Conservation (phyloP, 2,113 vertebrate genomes). For the Platichthys stellatus region DNA sequence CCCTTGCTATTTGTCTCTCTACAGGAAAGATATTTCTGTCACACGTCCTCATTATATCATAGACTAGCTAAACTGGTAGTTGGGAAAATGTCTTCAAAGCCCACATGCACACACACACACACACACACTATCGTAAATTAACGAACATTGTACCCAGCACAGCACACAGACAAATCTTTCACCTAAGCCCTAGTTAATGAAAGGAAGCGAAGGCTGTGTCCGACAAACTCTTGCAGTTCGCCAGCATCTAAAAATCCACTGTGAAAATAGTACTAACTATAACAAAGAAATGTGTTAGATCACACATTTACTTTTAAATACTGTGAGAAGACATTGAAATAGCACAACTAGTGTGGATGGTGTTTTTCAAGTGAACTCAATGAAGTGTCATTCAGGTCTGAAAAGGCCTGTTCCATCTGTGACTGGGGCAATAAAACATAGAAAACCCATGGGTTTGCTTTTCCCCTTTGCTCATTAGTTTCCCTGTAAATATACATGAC, state of each 20-base stretch:
- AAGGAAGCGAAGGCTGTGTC: constrained; percentile 38
- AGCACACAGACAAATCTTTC: constrained; percentile 27
- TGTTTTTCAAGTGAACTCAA: neutral
- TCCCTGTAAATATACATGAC: neutral
- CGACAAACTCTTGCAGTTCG: constrained; percentile 45
- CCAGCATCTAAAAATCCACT: constrained; percentile 33
- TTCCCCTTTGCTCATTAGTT: constrained; percentile 10
- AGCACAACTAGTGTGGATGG: neutral
- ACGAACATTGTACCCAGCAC: constrained; percentile 9
- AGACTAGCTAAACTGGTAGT: constrained; percentile 49
- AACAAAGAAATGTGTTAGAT: constrained; percentile 15
- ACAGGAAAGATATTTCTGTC: constrained; percentile 66
- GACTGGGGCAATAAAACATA: neutral
- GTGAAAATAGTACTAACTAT: constrained; percentile 42
- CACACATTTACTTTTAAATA: constrained; percentile 10
- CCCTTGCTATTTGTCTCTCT: constrained; percentile 29
- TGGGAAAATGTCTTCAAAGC: constrained; percentile 59
- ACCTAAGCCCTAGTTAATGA: constrained; percentile 69
- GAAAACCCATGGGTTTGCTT: neutral
- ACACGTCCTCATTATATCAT: constrained; percentile 71
- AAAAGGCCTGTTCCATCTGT: constrained; percentile 1
- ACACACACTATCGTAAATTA: constrained; percentile 20
- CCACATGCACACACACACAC: neutral
- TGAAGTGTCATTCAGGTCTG: neutral
- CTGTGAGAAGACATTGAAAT: neutral